A percentile compares a stretch with the other conserved stretches of the same genome.
Evolutionary conservation across 2,797 vertebrate genomes (phyloP).

Genomic region (Rachycentron canadum): DNA sequence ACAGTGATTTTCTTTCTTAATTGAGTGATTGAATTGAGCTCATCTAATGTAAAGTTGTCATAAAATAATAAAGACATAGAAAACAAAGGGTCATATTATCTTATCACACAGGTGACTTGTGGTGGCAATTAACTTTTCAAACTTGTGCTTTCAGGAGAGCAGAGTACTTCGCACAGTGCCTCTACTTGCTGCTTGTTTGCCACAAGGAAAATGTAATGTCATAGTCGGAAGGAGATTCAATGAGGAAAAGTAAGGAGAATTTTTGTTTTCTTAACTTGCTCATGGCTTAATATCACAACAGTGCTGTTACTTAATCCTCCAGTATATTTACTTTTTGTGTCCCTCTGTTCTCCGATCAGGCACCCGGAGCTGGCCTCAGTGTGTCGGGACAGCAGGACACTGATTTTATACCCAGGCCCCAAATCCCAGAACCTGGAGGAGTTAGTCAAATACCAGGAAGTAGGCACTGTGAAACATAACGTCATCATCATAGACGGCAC

Average conservation of each 20-base stretch:
- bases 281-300: neutral
- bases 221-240: constrained; percentile 93
- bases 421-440: constrained; percentile 94
- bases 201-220: constrained; percentile 92
- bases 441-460: constrained; percentile 73
- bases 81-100: neutral
- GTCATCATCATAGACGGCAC: constrained; percentile 97
- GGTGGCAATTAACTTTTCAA: neutral
- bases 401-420: constrained; percentile 95
- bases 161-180: constrained; percentile 95
- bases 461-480: constrained; percentile 80
- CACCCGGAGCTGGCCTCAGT: constrained; percentile 92
- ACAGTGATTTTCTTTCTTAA: too few species aligned
- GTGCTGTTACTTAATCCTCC: neutral
- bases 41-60: too few species aligned
- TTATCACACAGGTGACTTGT: neutral
- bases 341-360: constrained; percentile 72
- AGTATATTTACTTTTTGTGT: neutral
- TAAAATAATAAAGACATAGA: too few species aligned
- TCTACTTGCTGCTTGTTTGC: constrained; percentile 93
- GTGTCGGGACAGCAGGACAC: constrained; percentile 89
- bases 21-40: too few species aligned
- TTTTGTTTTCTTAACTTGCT: neutral
- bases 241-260: constrained; percentile 90
- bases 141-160: constrained; percentile 87